Conservation (phyloP, 92 coral and sea anemone genomes). For the Paramuricea clavata region DNA sequence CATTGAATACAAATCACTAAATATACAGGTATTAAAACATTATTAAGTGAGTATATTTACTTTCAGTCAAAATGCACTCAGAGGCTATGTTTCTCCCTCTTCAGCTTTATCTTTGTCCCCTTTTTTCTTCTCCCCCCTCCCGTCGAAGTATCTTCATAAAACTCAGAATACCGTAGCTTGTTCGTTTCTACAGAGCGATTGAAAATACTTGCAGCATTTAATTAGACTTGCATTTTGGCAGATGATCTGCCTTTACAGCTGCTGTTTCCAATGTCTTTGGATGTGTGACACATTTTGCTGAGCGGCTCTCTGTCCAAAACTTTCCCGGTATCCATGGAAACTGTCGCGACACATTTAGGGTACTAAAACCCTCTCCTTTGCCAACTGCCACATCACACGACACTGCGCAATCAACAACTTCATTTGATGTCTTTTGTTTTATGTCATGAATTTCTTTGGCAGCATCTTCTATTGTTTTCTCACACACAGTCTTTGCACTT, state of each 20-base stretch:
- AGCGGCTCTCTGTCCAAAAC: conserved; percentile 59
- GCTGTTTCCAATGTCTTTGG: neutral
- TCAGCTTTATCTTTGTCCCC: too few relatives aligned
- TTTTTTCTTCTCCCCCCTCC: neutral
- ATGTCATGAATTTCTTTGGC: conserved; percentile 40
- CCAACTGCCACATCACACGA: conserved; percentile 74
- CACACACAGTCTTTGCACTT: too few relatives aligned
- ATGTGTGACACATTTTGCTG: conserved; percentile 4
- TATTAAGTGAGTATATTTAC: neutral
- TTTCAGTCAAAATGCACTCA: too few relatives aligned
- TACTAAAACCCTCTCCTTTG: conserved; percentile 71
- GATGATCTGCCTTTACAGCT: neutral
- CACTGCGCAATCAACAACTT: conserved; percentile 51
- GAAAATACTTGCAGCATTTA: neutral
- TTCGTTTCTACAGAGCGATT: neutral
- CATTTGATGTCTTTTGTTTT: neutral
- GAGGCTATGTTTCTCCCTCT: too few relatives aligned
- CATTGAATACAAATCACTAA: too few relatives aligned
- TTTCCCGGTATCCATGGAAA: conserved; percentile 58
- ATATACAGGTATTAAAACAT: too few relatives aligned
- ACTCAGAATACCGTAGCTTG: neutral
- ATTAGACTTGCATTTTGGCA: neutral
- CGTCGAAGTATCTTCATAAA: conserved; percentile 13
- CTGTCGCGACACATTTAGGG: conserved; percentile 49
- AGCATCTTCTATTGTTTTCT: conserved; percentile 24